Base-by-base conservation (phyloP, 2,888 invertebrate species). In the Pristionchus maxplancki region DNA sequence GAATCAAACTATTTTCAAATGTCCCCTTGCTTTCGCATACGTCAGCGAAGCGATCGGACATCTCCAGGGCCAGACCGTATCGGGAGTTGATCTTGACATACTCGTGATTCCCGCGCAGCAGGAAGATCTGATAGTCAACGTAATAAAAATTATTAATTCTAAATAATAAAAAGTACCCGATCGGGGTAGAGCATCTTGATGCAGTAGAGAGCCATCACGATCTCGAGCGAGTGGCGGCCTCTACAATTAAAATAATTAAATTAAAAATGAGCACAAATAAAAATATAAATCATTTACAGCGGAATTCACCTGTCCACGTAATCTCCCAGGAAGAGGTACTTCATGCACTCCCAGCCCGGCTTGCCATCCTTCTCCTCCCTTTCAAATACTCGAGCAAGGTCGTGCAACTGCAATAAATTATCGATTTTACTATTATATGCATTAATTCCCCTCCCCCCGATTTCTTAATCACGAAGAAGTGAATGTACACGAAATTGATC, bases 161-260 rank as follows among this genome's bases (percentile, higher is more conserved):
- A n/a, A n/a, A 9, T 44, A 11, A 44, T 44, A 44, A 44, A 44
- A 44, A 44, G 44, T 44, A 78, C 78, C n/a, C 28, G 24, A 40
- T 78, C 78, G 0, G 78, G 78, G 28, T 34, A 28, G 48, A 78
- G 78, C 40, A 78, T 78, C 78, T 78, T 78, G 44, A 78, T 24
- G 28, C 40, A 44, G 78, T 17, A 78, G 11, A 78, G 78, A 6
- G 78, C 78, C 78, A 78, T 44, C 44, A 78, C 78, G 48, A 78
- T 8, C 44, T 78, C 78, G 44, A 78, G n/a, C n/a, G 44, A 44
- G 1, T 40, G 40, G 28, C 44, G 44, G 48, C 78, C 78, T 48
- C 78, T 78, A 74, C 4, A 40, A 6, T 9, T 8, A 62, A 6
- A 28, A 17, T 50, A 5, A 50, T 20, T 2, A 50, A 20, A 50